Evolutionary conservation across 2,113 vertebrate genomes (phyloP).

Genomic region (Arvicanthis niloticus): DNA sequence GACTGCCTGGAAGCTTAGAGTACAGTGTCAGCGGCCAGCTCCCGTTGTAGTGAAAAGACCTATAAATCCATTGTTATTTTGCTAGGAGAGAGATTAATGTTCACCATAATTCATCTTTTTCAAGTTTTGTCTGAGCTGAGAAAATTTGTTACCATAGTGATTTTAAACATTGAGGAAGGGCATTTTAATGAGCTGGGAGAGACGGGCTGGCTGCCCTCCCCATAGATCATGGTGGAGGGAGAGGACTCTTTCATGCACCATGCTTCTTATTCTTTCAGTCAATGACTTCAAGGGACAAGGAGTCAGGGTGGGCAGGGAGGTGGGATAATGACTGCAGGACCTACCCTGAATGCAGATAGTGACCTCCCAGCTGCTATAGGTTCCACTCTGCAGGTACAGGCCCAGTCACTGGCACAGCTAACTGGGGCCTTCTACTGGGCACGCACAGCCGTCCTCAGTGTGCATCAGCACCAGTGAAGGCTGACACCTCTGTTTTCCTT

Average conservation of each 20-base stretch:
- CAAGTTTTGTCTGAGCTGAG: constrained; percentile 83
- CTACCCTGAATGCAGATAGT: fast-evolving
- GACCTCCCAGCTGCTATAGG: background rate
- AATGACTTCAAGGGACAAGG: constrained; percentile 8
- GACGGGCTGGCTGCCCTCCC: constrained; percentile 64
- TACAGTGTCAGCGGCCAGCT: background rate
- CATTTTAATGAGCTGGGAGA: constrained; percentile 76
- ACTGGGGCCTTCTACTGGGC: background rate
- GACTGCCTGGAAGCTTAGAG: fast-evolving
- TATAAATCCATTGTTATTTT: constrained; percentile 82
- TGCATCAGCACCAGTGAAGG: background rate
- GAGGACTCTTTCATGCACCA: background rate
- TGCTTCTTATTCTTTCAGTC: background rate
- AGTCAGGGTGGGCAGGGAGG: background rate
- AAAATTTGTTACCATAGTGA: constrained; percentile 72
- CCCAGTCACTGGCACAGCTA: fast-evolving
- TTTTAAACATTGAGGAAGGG: constrained; percentile 78
- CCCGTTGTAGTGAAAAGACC: constrained; percentile 39
- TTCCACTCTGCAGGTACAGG: fast-evolving
- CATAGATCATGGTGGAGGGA: constrained; percentile 56
- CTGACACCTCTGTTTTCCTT: fast-evolving
- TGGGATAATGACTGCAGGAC: fast-evolving
- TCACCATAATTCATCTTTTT: constrained; percentile 78
- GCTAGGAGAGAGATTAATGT: constrained; percentile 81
- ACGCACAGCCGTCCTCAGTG: fast-evolving